Evolutionary conservation across 53 echinoderm and acorn worm species (phyloP), one percentile per base, ranked within the genome.

Genomic region (Echinometra lucunter): DNA sequence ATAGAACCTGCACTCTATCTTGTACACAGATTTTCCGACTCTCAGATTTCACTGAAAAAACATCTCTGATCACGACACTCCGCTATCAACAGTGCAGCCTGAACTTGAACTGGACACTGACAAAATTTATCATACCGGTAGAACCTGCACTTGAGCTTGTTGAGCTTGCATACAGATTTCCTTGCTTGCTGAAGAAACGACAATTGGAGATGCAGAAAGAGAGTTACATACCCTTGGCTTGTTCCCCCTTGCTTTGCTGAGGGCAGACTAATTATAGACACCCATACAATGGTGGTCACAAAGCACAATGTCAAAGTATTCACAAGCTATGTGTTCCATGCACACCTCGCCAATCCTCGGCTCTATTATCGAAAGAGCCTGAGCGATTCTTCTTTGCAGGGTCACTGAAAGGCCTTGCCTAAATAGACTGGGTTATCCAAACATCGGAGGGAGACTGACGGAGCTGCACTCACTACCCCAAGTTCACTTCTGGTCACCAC

Each of bases 371-470:
- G n/a, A 32, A 45, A 16, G 88, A 45, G 1, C 78, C 19, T 34
- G 83, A 45, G 83, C 44, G 23, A 82, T 82, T 82, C 23, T 82
- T 82, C 83, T 18, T n/a, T 82, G 83, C 83, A 82, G 83, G 83
- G 83, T 82, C 83, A 88, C n/a, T 49, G 88, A 55, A 88, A 88
- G 88, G 53, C 28, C 88, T 88, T 55, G 88, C 88, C 88, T 57
- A 90, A 90, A 90, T 90, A 57, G 90, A 90, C 6, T 90, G 90
- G 90, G 90, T 90, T 90, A 90, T 90, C 90, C 90, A 90, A 90
- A 90, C 90, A 90, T 56, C 40, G 66, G 25, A 9, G 55, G 28
- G 32, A 88, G 88, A 78, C 35, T 17, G 23, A 12, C 21, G 4
- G 78, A 21, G 42, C 78, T 10, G 38, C 38, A 42, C 21, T 78